Conservation (phyloP, 2,797 vertebrate genomes). For the Dryobates pubescens region DNA sequence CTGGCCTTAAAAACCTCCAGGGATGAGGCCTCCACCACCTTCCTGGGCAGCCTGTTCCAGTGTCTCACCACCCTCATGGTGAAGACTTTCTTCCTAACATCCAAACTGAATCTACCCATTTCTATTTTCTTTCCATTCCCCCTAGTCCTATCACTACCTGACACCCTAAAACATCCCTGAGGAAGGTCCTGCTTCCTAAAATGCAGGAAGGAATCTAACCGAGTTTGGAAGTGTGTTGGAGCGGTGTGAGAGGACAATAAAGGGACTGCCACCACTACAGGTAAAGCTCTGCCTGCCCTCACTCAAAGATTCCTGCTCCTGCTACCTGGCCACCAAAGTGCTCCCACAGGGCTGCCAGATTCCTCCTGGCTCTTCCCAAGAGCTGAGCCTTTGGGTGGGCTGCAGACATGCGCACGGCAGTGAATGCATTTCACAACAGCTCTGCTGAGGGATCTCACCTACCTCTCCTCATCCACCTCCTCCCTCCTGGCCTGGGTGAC, state of each 20-base stretch:
- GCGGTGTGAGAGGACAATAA: not conserved
- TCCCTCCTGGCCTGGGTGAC: not conserved
- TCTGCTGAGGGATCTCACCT: not conserved
- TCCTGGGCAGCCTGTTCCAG: too few relatives aligned
- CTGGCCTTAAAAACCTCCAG: too few relatives aligned
- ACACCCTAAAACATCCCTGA: not conserved
- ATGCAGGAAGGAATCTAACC: not conserved
- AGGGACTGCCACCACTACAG: not conserved
- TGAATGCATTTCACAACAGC: accelerated
- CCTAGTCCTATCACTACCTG: too few relatives aligned
- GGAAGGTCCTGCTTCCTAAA: not conserved
- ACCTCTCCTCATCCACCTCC: not conserved
- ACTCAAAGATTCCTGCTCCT: not conserved
- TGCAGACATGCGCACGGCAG: accelerated
- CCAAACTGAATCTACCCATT: too few relatives aligned
- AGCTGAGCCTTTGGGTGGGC: not conserved
- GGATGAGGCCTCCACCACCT: too few relatives aligned
- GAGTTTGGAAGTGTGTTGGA: not conserved
- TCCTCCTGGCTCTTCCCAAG: not conserved
- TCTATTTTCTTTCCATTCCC: too few relatives aligned
- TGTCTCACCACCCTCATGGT: too few relatives aligned
- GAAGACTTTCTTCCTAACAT: too few relatives aligned
- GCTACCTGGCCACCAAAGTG: not conserved
- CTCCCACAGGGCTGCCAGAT: not conserved
- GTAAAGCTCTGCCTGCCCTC: not conserved